Evolutionary conservation across 2,113 vertebrate species (phyloP).

Genomic region (Potamarius usumacintae): DNA sequence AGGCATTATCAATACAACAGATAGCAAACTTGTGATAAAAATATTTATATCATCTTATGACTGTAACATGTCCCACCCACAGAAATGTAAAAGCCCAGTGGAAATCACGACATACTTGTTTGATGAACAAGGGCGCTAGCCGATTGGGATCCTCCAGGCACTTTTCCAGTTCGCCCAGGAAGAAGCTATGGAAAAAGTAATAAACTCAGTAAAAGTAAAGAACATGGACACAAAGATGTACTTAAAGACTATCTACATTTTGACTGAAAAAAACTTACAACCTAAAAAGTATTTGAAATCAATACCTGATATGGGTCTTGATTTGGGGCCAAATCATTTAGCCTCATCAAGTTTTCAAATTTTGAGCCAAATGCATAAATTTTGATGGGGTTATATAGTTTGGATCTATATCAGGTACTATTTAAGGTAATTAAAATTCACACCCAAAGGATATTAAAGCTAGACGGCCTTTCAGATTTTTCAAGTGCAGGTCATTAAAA

Average conservation of each 20-base stretch:
- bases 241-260: not conserved
- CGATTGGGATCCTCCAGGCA: slow-evolving; percentile 96
- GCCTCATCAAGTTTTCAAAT: not conserved
- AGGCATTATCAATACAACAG: too few relatives aligned
- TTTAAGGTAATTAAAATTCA: too few relatives aligned
- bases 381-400: not conserved
- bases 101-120: slow-evolving; percentile 78
- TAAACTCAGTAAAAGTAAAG: not conserved
- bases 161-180: slow-evolving; percentile 93
- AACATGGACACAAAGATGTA: not conserved
- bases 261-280: not conserved
- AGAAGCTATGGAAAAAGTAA: slow-evolving; percentile 78
- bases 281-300: not conserved
- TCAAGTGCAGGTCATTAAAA: too few relatives aligned
- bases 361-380: not conserved
- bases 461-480: too few relatives aligned
- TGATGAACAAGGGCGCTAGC: slow-evolving; percentile 90
- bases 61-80: not conserved
- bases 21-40: too few relatives aligned
- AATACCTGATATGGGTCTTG: not conserved
- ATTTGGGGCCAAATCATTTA: too few relatives aligned
- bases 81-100: not conserved
- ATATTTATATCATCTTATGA: not conserved
- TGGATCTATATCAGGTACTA: not conserved
- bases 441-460: not conserved